Percentiles rank a stretch among this genome's conserved stretches.
Evolutionary conservation across 2,888 invertebrate species (phyloP).

Genomic region (Hololepta plana): DNA sequence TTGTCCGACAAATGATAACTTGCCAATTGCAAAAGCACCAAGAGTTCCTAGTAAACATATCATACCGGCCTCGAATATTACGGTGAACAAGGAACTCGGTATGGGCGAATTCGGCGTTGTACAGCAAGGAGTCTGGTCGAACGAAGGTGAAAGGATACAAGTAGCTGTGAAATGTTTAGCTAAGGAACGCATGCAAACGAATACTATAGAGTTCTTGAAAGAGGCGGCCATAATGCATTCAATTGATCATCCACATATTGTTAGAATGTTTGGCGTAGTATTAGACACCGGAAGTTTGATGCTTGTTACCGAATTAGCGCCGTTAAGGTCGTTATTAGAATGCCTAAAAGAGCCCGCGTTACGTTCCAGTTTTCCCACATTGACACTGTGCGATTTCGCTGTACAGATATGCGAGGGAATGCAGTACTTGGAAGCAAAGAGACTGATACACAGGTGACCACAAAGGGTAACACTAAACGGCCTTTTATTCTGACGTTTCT

Average conservation of each 20-base stretch:
- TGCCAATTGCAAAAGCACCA: slow-evolving; percentile 27
- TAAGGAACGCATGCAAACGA: slow-evolving; percentile 87
- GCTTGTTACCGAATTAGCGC: slow-evolving; percentile 80
- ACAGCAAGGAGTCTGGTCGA: slow-evolving; percentile 94
- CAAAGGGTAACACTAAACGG: background rate
- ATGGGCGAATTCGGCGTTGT: slow-evolving; percentile 97
- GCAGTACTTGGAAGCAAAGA: slow-evolving; percentile 90
- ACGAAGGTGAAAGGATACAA: slow-evolving; percentile 72
- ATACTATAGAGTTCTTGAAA: slow-evolving; percentile 91
- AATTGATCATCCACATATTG: slow-evolving; percentile 93
- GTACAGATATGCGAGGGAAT: slow-evolving; percentile 95
- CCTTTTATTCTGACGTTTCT: slow-evolving; percentile 2
- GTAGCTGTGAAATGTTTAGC: slow-evolving; percentile 87
- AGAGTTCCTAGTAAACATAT: slow-evolving; percentile 74
- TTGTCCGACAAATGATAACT: slow-evolving; percentile 17
- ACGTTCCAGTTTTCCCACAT: slow-evolving; percentile 78
- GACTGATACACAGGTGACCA: slow-evolving; percentile 75
- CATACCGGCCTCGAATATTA: slow-evolving; percentile 66
- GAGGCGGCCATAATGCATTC: slow-evolving; percentile 98
- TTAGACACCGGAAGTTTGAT: slow-evolving; percentile 59
- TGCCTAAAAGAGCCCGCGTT: slow-evolving; percentile 88
- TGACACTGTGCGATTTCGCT: slow-evolving; percentile 86
- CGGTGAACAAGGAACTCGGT: slow-evolving; percentile 86
- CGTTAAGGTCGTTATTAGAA: slow-evolving; percentile 83
- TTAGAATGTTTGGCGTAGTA: slow-evolving; percentile 93